Evolutionary conservation across 2,113 vertebrate species (phyloP).

Genomic region (Cervus canadensis): DNA sequence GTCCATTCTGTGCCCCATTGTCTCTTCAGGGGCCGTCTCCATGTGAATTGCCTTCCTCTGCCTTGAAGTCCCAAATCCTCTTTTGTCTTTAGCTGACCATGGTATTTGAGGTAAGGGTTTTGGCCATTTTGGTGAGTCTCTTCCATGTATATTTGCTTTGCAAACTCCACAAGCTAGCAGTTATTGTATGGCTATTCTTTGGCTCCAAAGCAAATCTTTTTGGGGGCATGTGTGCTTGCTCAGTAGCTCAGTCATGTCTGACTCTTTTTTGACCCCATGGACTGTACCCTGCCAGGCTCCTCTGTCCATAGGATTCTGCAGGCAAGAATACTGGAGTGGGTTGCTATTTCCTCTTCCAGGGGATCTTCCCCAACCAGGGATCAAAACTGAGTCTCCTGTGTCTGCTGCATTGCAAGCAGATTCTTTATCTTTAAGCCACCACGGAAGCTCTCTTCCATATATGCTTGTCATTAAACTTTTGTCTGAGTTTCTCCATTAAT

Average conservation of each 20-base stretch:
- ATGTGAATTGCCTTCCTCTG: background rate
- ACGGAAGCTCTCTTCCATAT: background rate
- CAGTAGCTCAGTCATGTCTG: background rate
- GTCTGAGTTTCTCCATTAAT: background rate
- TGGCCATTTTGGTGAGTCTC: background rate
- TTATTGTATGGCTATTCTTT: background rate
- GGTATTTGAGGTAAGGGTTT: background rate
- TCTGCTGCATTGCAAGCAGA: background rate
- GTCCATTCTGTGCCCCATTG: background rate
- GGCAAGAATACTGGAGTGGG: background rate
- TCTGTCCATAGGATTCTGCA: background rate
- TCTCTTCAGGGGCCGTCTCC: background rate
- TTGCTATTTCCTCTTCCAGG: background rate
- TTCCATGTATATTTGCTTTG: background rate
- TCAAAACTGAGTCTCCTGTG: background rate
- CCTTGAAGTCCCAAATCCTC: background rate
- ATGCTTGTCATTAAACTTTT: background rate
- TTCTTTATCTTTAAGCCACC: background rate
- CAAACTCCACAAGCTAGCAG: background rate
- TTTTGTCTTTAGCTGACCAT: background rate
- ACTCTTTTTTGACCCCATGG: background rate
- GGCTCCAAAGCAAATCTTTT: background rate
- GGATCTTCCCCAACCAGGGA: background rate
- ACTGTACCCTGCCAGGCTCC: background rate
- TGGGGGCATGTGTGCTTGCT: background rate